A percentile compares a stretch with the other conserved stretches of the same genome.
Evolutionary conservation across 2,113 vertebrate genomes (phyloP).

Genomic region (Alaudala cheleensis): DNA sequence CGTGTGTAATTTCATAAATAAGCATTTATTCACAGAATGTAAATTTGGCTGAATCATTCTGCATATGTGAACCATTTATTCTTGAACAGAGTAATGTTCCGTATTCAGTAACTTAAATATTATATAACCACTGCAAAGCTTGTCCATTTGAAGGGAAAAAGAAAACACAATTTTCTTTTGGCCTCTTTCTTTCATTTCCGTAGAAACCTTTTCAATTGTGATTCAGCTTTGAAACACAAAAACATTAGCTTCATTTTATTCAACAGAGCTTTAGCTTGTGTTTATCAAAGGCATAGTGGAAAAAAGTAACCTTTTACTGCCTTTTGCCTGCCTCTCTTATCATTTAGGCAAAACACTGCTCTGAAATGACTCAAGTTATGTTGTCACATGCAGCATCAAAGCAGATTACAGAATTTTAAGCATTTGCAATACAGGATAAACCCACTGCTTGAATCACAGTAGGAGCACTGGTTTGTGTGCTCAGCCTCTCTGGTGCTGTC

Average conservation of each 20-base stretch:
- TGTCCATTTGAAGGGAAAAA: slow-evolving; percentile 50
- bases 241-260: slow-evolving; percentile 50
- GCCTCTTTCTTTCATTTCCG: slow-evolving; percentile 50
- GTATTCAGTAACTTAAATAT: slow-evolving; percentile 56
- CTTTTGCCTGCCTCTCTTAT: neutral
- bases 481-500: neutral
- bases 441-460: neutral
- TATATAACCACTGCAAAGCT: slow-evolving; percentile 64
- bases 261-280: slow-evolving; percentile 9
- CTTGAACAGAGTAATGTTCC: slow-evolving; percentile 23
- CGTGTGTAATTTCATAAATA: slow-evolving; percentile 60
- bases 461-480: neutral
- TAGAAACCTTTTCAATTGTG: slow-evolving; percentile 50
- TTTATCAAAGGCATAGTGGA: slow-evolving; percentile 28
- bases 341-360: neutral
- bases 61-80: slow-evolving; percentile 68
- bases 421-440: neutral
- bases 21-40: slow-evolving; percentile 62
- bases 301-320: neutral
- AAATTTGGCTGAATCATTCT: slow-evolving; percentile 62
- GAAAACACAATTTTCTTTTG: slow-evolving; percentile 55
- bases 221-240: slow-evolving; percentile 47
- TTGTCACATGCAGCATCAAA: neutral
- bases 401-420: neutral
- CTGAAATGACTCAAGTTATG: neutral